phyloP scores from a whole-genome alignment of 1,140 invertebrate species.

The Drosophila hydei region DNA sequence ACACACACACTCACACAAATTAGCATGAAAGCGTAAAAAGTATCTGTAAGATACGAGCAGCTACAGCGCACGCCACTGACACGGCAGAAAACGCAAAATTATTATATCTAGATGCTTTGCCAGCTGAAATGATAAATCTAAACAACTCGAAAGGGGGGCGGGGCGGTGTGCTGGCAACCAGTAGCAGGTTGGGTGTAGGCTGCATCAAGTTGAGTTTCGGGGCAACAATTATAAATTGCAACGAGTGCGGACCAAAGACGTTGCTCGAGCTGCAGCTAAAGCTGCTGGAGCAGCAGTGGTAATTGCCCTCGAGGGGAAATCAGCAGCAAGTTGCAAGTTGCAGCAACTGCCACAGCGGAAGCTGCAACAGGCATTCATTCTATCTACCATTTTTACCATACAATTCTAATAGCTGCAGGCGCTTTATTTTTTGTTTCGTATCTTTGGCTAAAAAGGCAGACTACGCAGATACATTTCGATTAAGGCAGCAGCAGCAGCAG shows the following conservation, averaged over 20 bases:
- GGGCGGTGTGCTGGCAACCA: slow-evolving; percentile 18
- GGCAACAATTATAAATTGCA: slow-evolving; percentile 53
- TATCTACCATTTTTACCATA: slow-evolving; percentile 31
- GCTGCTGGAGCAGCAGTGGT: slow-evolving; percentile 21
- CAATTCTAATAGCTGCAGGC: slow-evolving; percentile 46
- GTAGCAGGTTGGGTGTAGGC: slow-evolving; percentile 41
- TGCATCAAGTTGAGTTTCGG: slow-evolving; percentile 41
- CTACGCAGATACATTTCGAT: slow-evolving; percentile 33
- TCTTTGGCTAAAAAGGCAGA: slow-evolving; percentile 28
- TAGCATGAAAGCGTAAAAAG: slow-evolving; percentile 60
- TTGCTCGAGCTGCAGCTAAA: too few species aligned
- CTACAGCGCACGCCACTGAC: slow-evolving; percentile 21
- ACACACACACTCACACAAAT: slow-evolving; percentile 33
- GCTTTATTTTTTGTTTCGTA: slow-evolving; percentile 23
- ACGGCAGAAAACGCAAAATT: slow-evolving; percentile 39
- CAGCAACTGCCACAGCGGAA: slow-evolving; percentile 31
- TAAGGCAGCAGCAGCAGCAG: slow-evolving; percentile 3
- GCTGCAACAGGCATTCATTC: slow-evolving; percentile 31
- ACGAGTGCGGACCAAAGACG: slow-evolving; percentile 22
- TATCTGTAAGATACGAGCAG: slow-evolving; percentile 36
- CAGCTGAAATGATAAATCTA: slow-evolving; percentile 62
- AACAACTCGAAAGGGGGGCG: slow-evolving; percentile 27
- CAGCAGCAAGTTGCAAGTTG: slow-evolving; percentile 8
- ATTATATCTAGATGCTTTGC: slow-evolving; percentile 53
- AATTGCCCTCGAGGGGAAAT: slow-evolving; percentile 55